phyloP scores from a whole-genome alignment of 2,797 vertebrate species.

The Astyanax mexicanus region DNA sequence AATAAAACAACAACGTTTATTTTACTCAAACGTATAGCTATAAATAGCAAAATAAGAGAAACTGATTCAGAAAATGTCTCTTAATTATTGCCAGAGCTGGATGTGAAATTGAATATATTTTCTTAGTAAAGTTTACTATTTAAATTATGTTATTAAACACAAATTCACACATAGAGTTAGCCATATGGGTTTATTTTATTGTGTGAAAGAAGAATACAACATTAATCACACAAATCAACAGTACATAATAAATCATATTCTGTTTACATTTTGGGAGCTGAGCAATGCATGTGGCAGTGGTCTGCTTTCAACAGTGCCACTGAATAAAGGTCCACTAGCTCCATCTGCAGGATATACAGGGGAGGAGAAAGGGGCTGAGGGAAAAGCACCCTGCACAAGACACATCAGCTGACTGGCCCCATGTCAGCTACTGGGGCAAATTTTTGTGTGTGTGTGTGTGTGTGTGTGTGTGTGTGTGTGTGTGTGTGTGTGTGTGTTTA shows the following conservation, averaged over 20 bases:
- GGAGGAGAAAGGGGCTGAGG: not conserved
- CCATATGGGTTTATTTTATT: not conserved
- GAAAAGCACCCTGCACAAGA: not conserved
- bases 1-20: too few species aligned
- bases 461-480: too few species aligned
- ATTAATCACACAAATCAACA: not conserved
- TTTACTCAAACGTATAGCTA: too few species aligned
- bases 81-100: too few species aligned
- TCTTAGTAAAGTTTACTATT: too few species aligned
- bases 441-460: not conserved
- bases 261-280: not conserved
- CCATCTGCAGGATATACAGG: slow-evolving; percentile 34
- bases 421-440: not conserved
- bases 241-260: not conserved
- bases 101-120: too few species aligned
- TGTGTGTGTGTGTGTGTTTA: too few species aligned
- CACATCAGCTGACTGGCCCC: not conserved
- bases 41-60: too few species aligned
- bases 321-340: slow-evolving; percentile 20
- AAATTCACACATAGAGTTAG: not conserved
- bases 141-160: not conserved
- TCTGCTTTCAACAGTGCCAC: not conserved
- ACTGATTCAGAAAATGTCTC: too few species aligned
- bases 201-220: not conserved
- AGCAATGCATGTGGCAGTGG: slow-evolving; percentile 12